A percentile compares a stretch with the other conserved stretches of the same genome.
These are phyloP conservation scores for Monopterus albus DNA, from an alignment of 2,113 vertebrate genomes.

Conservation along the genomic window DNA sequence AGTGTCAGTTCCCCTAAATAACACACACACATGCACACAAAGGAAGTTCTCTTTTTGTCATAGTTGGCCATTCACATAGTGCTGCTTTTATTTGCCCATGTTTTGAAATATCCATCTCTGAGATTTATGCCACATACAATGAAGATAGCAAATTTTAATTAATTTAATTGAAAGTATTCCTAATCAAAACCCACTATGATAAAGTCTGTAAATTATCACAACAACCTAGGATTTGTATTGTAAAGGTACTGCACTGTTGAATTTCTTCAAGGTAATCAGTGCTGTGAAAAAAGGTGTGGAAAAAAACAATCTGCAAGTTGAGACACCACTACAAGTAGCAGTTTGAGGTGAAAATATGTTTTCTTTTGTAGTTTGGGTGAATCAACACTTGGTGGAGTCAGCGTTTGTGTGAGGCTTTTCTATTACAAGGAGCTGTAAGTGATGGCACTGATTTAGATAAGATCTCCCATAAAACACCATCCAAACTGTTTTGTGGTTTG, in stretches of 20 bases:
- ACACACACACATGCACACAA: too few species aligned
- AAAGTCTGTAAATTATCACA: background rate
- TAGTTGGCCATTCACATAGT: background rate
- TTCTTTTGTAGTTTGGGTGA: slow-evolving; percentile 13
- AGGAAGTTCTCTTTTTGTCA: background rate
- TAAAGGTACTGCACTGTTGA: background rate
- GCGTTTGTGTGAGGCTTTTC: slow-evolving; percentile 11
- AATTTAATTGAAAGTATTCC: background rate
- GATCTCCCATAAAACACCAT: slow-evolving; percentile 7
- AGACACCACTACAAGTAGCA: background rate
- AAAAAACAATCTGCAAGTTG: background rate
- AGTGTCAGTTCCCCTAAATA: too few species aligned
- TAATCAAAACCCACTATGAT: background rate
- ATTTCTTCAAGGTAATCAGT: background rate
- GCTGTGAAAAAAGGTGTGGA: background rate
- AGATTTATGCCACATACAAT: background rate
- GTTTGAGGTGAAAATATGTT: background rate
- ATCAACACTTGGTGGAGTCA: slow-evolving; percentile 13
- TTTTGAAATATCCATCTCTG: background rate
- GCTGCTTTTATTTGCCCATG: background rate
- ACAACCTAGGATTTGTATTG: background rate
- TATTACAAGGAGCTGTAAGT: slow-evolving; percentile 1
- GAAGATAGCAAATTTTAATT: background rate
- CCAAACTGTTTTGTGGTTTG: slow-evolving; percentile 7
- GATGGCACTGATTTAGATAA: slow-evolving; percentile 25